Percentiles rank a stretch among this genome's conserved stretches.
Evolutionary conservation across 2,888 invertebrate genomes (phyloP).

Genomic region (Limnephilus lunatus): DNA sequence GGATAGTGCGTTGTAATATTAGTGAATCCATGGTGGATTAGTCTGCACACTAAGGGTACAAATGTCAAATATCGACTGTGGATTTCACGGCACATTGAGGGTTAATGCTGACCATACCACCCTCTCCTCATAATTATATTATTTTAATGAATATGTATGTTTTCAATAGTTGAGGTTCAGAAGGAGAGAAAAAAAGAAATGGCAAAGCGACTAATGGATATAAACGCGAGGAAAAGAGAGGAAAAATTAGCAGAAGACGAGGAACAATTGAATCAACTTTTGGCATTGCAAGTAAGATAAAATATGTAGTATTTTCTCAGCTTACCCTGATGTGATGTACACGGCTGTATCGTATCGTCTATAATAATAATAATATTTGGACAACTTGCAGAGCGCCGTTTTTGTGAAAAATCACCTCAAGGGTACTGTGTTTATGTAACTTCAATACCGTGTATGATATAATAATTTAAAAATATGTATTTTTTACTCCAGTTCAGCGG

Average conservation of each 20-base stretch:
- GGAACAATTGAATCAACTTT: conserved; percentile 87
- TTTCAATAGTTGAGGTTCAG: conserved; percentile 83
- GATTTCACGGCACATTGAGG: too few relatives aligned
- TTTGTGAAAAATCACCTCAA: too few relatives aligned
- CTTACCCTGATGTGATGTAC: background rate
- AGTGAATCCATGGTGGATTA: too few relatives aligned
- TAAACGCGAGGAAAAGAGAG: conserved; percentile 92
- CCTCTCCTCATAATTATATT: background rate
- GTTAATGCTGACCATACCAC: background rate
- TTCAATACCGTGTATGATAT: too few relatives aligned
- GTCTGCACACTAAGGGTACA: too few relatives aligned
- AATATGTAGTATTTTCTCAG: background rate
- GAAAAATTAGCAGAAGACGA: conserved; percentile 93
- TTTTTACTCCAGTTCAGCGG: too few relatives aligned
- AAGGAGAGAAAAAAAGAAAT: conserved; percentile 92
- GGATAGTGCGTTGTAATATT: too few relatives aligned
- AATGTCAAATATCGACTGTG: too few relatives aligned
- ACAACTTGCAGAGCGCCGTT: too few relatives aligned
- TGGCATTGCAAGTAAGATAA: conserved; percentile 81
- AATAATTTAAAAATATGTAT: too few relatives aligned
- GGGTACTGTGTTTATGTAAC: background rate
- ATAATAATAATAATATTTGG: too few relatives aligned
- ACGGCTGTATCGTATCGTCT: background rate
- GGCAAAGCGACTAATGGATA: conserved; percentile 89
- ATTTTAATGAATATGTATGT: conserved; percentile 11